Evolutionary conservation across 2,888 invertebrate genomes (phyloP).

Genomic region (Dryomyza anilis): DNA sequence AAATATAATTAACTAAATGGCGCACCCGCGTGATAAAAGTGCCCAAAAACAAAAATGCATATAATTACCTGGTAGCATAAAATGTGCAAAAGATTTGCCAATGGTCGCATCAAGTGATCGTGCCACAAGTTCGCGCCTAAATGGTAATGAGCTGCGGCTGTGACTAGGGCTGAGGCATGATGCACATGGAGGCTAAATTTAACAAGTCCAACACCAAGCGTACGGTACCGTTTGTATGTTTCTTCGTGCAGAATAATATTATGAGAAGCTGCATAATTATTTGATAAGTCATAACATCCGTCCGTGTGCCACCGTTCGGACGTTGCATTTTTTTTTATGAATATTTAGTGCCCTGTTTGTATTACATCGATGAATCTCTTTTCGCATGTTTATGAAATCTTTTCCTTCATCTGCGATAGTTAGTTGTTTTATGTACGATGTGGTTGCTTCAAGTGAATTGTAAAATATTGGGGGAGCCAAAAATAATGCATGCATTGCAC

Average conservation of each 20-base stretch:
- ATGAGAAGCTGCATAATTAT: neutral
- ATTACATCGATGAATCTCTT: constrained; percentile 5
- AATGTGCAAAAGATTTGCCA: neutral
- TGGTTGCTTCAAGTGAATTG: too few species aligned
- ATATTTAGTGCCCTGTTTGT: too few species aligned
- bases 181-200: neutral
- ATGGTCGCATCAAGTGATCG: neutral
- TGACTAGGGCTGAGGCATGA: neutral
- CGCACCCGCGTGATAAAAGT: neutral
- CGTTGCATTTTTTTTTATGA: too few species aligned
- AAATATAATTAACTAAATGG: neutral
- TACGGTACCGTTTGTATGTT: neutral
- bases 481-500: constrained; percentile 3
- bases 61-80: constrained; percentile 9
- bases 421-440: neutral
- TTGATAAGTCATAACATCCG: constrained; percentile 18
- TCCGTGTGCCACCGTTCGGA: neutral
- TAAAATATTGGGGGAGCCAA: constrained; percentile 12
- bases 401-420: neutral
- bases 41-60: constrained; percentile 5
- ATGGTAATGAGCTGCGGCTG: neutral
- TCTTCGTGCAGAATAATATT: neutral
- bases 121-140: neutral
- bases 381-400: neutral
- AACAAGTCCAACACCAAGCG: neutral